These are phyloP conservation scores for Ophthalmolycus amberensis DNA, from an alignment of 2,113 vertebrate genomes.

Conservation along the genomic window DNA sequence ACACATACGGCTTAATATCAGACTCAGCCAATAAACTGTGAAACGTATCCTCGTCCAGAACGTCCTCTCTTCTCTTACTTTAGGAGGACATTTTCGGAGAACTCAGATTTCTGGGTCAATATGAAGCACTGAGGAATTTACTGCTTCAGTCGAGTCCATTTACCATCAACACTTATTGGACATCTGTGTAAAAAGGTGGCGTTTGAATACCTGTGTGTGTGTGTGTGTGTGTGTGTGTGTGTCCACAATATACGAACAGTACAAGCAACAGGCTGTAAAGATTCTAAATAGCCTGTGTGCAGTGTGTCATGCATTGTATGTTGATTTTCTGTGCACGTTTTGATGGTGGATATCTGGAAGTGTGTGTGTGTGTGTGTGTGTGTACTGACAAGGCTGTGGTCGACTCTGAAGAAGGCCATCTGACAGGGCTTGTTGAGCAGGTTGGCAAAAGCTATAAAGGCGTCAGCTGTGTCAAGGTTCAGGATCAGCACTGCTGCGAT, in stretches of 20 bases:
- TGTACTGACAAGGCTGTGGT: conserved; percentile 96
- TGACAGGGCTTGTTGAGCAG: conserved; percentile 98
- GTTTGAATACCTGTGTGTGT: not conserved
- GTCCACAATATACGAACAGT: not conserved
- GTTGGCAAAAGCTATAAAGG: conserved; percentile 97
- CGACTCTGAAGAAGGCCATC: conserved; percentile 97
- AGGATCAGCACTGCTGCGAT: conserved; percentile 95
- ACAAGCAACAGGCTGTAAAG: not conserved
- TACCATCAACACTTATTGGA: not conserved
- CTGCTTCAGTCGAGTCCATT: not conserved
- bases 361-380: conserved; percentile 11
- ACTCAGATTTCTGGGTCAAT: no score
- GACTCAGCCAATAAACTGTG: no score
- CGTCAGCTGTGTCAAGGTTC: conserved; percentile 95
- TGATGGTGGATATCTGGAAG: not conserved
- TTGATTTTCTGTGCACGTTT: no score
- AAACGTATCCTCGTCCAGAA: no score
- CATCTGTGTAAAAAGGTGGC: not conserved
- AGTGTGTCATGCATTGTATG: not conserved
- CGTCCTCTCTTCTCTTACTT: no score
- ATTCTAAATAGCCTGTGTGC: not conserved
- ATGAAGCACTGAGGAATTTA: no score
- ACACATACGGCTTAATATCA: no score
- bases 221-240: not conserved
- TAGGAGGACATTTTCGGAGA: no score